Base-by-base conservation (phyloP, 1,140 invertebrate species). In the Drosophila bocqueti region DNA sequence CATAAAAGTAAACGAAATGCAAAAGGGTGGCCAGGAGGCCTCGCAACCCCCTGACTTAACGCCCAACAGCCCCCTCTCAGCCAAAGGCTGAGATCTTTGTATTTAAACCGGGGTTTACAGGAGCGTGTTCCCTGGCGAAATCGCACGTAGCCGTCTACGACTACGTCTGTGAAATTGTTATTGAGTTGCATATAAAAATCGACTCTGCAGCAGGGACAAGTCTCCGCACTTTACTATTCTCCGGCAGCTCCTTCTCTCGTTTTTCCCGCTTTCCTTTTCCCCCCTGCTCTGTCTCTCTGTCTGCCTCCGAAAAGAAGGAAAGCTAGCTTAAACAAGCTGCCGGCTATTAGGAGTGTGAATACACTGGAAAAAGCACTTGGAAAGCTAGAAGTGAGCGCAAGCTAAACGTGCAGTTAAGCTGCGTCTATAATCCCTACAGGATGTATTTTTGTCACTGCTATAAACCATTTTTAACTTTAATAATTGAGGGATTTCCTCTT, bases 1-100 rank as follows among this genome's bases (percentile, higher is more conserved):
- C 76, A 87, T 87, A 89, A 87, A 87, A 89, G 83, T 89, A 81
- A 87, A 87, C 76, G 80, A 83, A 87, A 80, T 83, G 64, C 29
- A 50, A 60, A 59, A 74, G 46, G 49, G 61, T 43, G 26, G 29
- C n/a, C n/a, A 21, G 43, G 55, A 55, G 31, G 54, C 42, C 36
- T 24, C 10, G 4, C 13, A 5, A 36, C n/a, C 11, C 43, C 13
- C 5, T 24, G 18, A 6, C 18, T 21, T 21, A 45, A 45, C 43
- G 18, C 43, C 18, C 11, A 11, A 18, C 13, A 18, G 15, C 29
- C 18, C 31, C 18, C 7, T 16, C 24, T 16, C 24, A 7, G 24
- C 65, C 65, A 55, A 46, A 64, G 76, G 71, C 79, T 59, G 65
- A 62, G 76, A 71, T 78, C 65, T 83, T 87, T 78, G 74, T 84